These are phyloP conservation scores for Urocolius indicus DNA, from an alignment of 2,113 vertebrate genomes.

Conservation along the genomic window DNA sequence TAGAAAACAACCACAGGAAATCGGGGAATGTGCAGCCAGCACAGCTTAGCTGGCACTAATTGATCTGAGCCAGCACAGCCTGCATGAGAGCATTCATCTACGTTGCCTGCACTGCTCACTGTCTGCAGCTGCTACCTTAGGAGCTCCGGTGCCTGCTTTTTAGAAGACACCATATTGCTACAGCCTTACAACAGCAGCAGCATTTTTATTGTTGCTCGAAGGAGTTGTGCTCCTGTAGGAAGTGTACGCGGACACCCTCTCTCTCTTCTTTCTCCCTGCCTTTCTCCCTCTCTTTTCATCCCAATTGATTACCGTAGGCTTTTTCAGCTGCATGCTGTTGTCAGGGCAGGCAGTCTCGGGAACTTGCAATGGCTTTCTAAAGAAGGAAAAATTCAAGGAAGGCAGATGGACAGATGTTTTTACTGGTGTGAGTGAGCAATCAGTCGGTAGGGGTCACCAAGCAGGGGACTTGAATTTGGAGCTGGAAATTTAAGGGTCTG, in stretches of 20 bases:
- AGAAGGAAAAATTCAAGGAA: conserved; percentile 66
- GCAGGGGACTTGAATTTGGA: conserved; percentile 15
- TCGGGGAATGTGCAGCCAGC: conserved; percentile 65
- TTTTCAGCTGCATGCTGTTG: conserved; percentile 49
- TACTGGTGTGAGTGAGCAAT: conserved; percentile 70
- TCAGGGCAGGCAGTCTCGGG: conserved; percentile 4
- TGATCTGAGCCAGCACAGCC: conserved; percentile 67
- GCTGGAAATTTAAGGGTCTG: not conserved
- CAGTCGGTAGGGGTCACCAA: conserved; percentile 30
- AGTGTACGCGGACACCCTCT: not conserved
- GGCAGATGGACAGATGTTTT: conserved; percentile 79
- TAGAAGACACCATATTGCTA: conserved; percentile 62
- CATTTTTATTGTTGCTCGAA: conserved; percentile 32
- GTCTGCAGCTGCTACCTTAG: conserved; percentile 44
- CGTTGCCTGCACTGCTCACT: conserved; percentile 2
- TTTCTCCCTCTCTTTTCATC: conserved; percentile 36
- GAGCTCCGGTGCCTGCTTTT: conserved; percentile 34
- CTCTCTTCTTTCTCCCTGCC: not conserved
- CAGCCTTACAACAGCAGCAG: conserved; percentile 57
- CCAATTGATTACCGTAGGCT: conserved; percentile 9
- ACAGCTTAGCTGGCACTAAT: conserved; percentile 67
- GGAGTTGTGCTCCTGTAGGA: conserved; percentile 41
- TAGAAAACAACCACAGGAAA: conserved; percentile 79
- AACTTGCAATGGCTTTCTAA: conserved; percentile 41
- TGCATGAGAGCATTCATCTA: conserved; percentile 46